Evolutionary conservation across 2,888 invertebrate genomes (phyloP), one percentile per base, ranked within the genome.

Genomic region (Agrochola litura): DNA sequence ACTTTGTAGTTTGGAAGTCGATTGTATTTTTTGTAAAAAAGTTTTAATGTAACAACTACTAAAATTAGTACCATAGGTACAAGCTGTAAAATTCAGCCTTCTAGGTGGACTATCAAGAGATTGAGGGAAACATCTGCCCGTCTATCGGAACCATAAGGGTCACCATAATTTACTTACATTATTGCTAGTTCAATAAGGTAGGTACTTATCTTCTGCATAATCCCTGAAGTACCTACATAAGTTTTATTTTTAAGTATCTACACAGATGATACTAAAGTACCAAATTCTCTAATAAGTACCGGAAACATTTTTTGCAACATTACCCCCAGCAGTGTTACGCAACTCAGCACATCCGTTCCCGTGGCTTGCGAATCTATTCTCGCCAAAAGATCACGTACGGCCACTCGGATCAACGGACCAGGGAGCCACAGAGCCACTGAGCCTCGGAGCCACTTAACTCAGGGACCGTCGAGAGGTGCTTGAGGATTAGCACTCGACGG

Each of bases 341-440:
- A 89, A 90, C 83, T 86, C 77, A 76, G 80, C 84, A 89, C 90
- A 93, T 96, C 96, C 96, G 93, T 95, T 96, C 96, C 91, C 95
- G 95, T 91, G 92, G 81, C 54, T 81, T 77, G 82, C 87, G 76
- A 88, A 88, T 80, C 80, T 86, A 82, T 89, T 89, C 88, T 90
- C 73, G 84, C 73, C 30, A 65, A 73, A 92, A 92, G 78, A 93
- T 95, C 95, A 95, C 95, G 95, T 95, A 90, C 91, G 46, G 81
- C 81, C 87, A 72, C 81, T 84, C 19, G 30, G 84, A 91, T 91
- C 86, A 90, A 89, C 88, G 68, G 37, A 52, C 64, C 25, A 74
- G 67, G 79, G 74, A 63, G 16, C 56, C 41, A 61, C 6, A 30
- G 46, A 79, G 61, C 61, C 90, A 90, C 92, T 93, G 79, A 56